Evolutionary conservation across 2,797 vertebrate species (phyloP).

Genomic region (Anguilla anguilla): DNA sequence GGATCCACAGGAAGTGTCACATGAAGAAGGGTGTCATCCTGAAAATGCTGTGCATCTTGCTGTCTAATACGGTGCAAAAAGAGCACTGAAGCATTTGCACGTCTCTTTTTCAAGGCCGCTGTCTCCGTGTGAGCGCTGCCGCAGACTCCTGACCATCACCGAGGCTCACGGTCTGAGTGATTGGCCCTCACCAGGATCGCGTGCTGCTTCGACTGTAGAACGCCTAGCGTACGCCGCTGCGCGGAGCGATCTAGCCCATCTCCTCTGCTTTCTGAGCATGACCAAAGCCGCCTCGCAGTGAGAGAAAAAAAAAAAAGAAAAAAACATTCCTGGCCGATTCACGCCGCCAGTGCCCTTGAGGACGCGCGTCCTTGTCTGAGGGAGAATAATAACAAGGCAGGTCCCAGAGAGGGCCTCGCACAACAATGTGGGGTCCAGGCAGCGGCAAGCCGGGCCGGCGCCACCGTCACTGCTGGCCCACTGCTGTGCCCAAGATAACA

Average conservation of each 20-base stretch:
- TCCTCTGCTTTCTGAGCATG: constrained; percentile 52
- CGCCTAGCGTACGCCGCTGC: background rate
- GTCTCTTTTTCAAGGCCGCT: background rate
- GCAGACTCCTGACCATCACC: background rate
- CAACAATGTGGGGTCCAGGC: background rate
- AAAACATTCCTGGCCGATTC: background rate
- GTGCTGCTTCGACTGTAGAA: background rate
- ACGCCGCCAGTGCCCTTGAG: constrained; percentile 62
- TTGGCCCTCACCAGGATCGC: background rate
- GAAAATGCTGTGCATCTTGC: background rate
- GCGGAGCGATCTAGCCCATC: constrained; percentile 11
- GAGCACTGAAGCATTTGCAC: background rate
- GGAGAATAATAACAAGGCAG: constrained; percentile 58
- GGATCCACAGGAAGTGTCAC: background rate
- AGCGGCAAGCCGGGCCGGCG: background rate
- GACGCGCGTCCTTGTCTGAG: constrained; percentile 44
- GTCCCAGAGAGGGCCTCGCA: constrained; percentile 43
- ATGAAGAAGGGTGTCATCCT: background rate
- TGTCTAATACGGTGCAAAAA: background rate
- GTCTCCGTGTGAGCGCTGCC: background rate
- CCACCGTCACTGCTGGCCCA: constrained; percentile 17
- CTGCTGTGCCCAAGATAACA: constrained; percentile 57
- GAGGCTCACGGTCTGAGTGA: background rate
- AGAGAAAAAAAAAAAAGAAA: background rate
- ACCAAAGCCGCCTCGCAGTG: constrained; percentile 47